phyloP scores from a whole-genome alignment of 2,888 invertebrate species.

The Thereva unica region DNA sequence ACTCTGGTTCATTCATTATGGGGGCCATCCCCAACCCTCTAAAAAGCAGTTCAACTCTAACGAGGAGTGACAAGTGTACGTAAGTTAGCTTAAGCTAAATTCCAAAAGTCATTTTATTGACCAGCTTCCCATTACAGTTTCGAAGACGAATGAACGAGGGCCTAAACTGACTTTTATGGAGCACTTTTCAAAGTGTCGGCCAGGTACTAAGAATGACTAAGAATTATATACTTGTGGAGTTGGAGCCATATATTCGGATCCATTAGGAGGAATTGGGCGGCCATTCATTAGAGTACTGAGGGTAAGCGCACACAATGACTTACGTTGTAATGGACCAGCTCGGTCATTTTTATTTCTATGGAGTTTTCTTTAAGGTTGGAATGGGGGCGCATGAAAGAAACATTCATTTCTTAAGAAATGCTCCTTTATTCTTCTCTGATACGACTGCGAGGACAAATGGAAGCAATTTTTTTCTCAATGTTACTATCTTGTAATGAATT shows the following conservation, averaged over 20 bases:
- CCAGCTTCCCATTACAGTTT: too few relatives aligned
- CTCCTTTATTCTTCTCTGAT: background rate
- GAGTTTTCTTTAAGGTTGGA: background rate
- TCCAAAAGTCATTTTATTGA: too few relatives aligned
- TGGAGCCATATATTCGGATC: constrained; percentile 6
- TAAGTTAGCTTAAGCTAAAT: too few relatives aligned
- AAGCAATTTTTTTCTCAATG: constrained; percentile 24
- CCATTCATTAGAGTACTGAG: constrained; percentile 19
- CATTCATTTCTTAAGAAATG: background rate
- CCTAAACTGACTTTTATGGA: too few relatives aligned
- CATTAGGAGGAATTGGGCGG: constrained; percentile 23
- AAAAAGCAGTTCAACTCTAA: too few relatives aligned
- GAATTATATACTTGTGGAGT: constrained; percentile 18
- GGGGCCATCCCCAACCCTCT: too few relatives aligned
- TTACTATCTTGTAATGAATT: constrained; percentile 32
- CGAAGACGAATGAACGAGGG: too few relatives aligned
- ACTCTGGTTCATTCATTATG: too few relatives aligned
- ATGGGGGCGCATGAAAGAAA: background rate
- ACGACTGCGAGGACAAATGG: constrained; percentile 19
- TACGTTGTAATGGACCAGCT: constrained; percentile 22
- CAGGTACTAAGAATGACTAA: background rate
- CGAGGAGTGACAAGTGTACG: too few relatives aligned
- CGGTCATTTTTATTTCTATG: constrained; percentile 25
- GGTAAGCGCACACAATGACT: constrained; percentile 30
- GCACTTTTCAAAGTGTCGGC: too few relatives aligned